Percentiles rank a stretch among this genome's conserved stretches.
These are phyloP conservation scores for Microcebus murinus DNA, from an alignment of 2,113 vertebrate species.

Conservation along the genomic window DNA sequence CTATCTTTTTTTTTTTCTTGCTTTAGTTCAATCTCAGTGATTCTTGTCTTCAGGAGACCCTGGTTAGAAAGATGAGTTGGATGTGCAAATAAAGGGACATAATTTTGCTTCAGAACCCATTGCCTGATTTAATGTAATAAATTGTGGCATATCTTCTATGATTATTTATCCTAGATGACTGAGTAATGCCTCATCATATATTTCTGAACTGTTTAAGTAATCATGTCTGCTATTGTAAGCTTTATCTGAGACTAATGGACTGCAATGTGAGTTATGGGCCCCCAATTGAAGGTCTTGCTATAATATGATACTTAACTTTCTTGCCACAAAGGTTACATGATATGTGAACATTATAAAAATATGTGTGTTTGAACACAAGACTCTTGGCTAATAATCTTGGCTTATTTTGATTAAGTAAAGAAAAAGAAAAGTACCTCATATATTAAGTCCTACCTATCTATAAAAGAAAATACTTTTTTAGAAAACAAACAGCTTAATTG, in stretches of 20 bases:
- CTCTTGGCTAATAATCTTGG: constrained; percentile 25
- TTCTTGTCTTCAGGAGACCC: background rate
- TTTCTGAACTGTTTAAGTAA: constrained; percentile 59
- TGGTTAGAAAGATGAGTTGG: background rate
- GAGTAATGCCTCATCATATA: constrained; percentile 51
- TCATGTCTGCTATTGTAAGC: constrained; percentile 49
- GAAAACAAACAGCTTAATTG: constrained; percentile 20
- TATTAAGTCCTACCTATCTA: background rate
- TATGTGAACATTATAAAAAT: constrained; percentile 41
- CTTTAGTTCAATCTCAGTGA: background rate
- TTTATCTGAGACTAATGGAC: constrained; percentile 66
- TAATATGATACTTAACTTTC: constrained; percentile 58
- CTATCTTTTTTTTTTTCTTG: background rate
- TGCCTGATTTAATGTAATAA: constrained; percentile 16
- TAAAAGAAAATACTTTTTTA: background rate
- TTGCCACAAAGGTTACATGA: constrained; percentile 44
- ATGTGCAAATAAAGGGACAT: background rate
- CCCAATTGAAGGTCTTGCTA: background rate
- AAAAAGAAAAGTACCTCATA: background rate
- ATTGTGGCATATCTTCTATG: constrained; percentile 38
- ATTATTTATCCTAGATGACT: constrained; percentile 43
- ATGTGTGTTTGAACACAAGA: background rate
- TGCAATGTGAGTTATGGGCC: constrained; percentile 49
- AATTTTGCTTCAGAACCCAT: background rate
- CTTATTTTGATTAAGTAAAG: constrained; percentile 13